A percentile compares a stretch with the other conserved stretches of the same genome.
phyloP scores from a whole-genome alignment of 1,140 invertebrate genomes.

The Saxidomus purpurata region DNA sequence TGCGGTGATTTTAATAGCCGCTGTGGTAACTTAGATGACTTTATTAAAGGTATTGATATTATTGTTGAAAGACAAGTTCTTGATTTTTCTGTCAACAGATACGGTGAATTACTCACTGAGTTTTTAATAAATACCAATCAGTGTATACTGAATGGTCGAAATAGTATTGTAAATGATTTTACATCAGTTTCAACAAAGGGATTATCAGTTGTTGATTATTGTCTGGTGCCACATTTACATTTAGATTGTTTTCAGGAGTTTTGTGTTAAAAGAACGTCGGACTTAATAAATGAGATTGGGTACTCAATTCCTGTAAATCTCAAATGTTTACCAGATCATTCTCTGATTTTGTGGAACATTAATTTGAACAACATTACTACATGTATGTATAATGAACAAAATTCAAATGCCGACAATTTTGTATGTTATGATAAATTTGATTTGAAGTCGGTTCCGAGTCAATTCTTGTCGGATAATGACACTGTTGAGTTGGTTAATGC shows the following conservation, averaged over 20 bases:
- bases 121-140: constrained; percentile 28
- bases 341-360: constrained; percentile 29
- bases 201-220: constrained; percentile 54
- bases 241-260: not conserved
- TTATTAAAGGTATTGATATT: constrained; percentile 53
- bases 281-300: not conserved
- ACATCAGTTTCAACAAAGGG: constrained; percentile 37
- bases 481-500: not conserved
- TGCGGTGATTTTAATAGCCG: constrained; percentile 52
- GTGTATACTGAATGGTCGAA: constrained; percentile 44
- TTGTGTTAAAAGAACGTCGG: not conserved
- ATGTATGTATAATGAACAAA: no score
- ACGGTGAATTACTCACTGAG: constrained; percentile 10
- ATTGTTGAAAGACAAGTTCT: constrained; percentile 10
- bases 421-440: not conserved
- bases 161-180: constrained; percentile 7
- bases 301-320: not conserved
- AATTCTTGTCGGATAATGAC: not conserved
- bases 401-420: no score
- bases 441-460: not conserved
- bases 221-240: constrained; percentile 9
- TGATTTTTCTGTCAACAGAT: constrained; percentile 40
- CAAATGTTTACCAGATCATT: constrained; percentile 9
- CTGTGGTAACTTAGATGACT: constrained; percentile 41
- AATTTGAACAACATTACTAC: no score